A percentile compares a stretch with the other conserved stretches of the same genome.
Evolutionary conservation across 2,888 invertebrate genomes (phyloP).

Genomic region (Drosophila acutilabella): DNA sequence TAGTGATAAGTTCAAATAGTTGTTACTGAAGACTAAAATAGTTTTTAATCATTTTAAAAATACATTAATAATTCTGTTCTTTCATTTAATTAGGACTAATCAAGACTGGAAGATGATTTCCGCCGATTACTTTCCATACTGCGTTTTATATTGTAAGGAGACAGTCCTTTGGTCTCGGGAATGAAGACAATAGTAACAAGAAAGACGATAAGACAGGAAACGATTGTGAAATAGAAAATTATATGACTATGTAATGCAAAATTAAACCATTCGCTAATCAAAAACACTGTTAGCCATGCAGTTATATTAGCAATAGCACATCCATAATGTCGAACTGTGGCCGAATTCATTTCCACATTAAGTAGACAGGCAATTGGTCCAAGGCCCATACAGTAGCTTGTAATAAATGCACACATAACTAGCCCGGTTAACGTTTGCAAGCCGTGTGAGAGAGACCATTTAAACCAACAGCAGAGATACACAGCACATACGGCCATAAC

Average conservation of each 20-base stretch:
- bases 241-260: neutral
- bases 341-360: constrained; percentile 33
- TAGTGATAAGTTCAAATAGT: too few species aligned
- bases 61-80: too few species aligned
- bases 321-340: constrained; percentile 2
- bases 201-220: constrained; percentile 4
- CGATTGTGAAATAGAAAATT: constrained; percentile 19
- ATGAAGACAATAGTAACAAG: constrained; percentile 28
- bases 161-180: constrained; percentile 42
- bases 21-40: too few species aligned
- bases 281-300: constrained; percentile 29
- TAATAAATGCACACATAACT: neutral
- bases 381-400: constrained; percentile 9
- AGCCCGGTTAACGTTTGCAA: neutral
- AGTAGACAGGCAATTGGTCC: constrained; percentile 43
- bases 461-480: constrained; percentile 7
- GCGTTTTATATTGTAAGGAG: constrained; percentile 3
- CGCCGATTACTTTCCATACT: neutral
- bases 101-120: neutral
- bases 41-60: too few species aligned
- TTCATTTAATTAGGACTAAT: neutral
- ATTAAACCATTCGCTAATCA: constrained; percentile 6
- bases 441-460: neutral
- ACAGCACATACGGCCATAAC: neutral
- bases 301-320: constrained; percentile 18